phyloP scores from a whole-genome alignment of 2,888 invertebrate genomes.

The Orthosia gracilis region DNA sequence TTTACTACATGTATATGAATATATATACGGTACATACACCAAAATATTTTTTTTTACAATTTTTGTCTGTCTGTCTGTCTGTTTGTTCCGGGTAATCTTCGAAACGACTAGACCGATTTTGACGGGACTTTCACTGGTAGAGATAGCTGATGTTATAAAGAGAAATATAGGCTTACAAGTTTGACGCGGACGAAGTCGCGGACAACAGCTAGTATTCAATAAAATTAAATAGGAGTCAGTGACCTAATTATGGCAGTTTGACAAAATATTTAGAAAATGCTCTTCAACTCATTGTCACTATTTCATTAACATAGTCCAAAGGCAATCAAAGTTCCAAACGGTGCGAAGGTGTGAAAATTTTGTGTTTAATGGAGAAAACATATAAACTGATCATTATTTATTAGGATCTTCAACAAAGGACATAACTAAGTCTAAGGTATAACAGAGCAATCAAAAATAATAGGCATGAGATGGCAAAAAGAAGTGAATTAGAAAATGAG shows the following conservation, averaged over 20 bases:
- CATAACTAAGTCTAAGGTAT: neutral
- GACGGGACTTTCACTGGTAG: too few relatives aligned
- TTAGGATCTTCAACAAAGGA: too few relatives aligned
- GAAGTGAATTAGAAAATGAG: neutral
- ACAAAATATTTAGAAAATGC: slow-evolving; percentile 35
- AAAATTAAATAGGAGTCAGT: slow-evolving; percentile 15
- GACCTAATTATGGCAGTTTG: slow-evolving; percentile 51
- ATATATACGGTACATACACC: too few relatives aligned
- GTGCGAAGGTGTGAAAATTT: neutral
- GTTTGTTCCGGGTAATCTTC: too few relatives aligned
- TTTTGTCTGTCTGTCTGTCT: too few relatives aligned
- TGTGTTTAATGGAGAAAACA: neutral
- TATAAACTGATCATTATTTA: slow-evolving; percentile 1
- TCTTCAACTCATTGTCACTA: slow-evolving; percentile 3
- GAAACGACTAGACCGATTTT: too few relatives aligned
- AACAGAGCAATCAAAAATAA: neutral
- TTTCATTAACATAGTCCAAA: slow-evolving; percentile 6
- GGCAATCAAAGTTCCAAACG: slow-evolving; percentile 30
- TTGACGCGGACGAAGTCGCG: too few relatives aligned
- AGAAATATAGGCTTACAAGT: too few relatives aligned
- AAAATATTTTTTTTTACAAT: too few relatives aligned
- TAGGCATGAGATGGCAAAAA: neutral
- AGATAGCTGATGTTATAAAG: too few relatives aligned
- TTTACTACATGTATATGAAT: too few relatives aligned
- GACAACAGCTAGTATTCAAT: too few relatives aligned